A percentile compares a stretch with the other conserved stretches of the same genome.
phyloP scores from a whole-genome alignment of 2,113 vertebrate genomes.

The Cyphomyrus plagiostoma region DNA sequence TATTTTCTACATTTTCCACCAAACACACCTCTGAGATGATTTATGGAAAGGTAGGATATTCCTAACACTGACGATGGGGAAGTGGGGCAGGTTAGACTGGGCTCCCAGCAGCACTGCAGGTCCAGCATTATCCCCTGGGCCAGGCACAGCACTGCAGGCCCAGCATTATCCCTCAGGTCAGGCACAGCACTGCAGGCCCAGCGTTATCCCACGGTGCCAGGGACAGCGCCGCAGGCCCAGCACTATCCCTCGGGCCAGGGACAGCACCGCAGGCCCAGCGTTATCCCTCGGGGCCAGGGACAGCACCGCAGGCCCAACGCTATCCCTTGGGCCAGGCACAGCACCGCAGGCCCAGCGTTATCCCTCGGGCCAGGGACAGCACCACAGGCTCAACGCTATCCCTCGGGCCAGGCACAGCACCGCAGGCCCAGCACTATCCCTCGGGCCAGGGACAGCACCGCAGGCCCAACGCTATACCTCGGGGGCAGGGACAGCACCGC shows the following conservation, averaged over 20 bases:
- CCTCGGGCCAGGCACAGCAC: not conserved
- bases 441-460: too few species aligned
- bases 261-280: not conserved
- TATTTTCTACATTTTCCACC: not conserved
- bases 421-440: too few species aligned
- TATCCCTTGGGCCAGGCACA: not conserved
- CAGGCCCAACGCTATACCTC: fast-evolving
- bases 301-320: not conserved
- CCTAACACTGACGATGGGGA: not conserved
- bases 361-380: too few species aligned
- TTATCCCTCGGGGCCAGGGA: not conserved
- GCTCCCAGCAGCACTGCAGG: not conserved
- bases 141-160: too few species aligned
- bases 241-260: not conserved
- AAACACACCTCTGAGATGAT: not conserved
- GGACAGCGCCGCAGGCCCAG: not conserved
- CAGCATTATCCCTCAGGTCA: too few species aligned
- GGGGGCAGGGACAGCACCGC: not conserved
- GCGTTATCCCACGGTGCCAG: fast-evolving
- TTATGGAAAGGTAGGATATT: not conserved
- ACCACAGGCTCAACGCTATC: not conserved
- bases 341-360: too few species aligned
- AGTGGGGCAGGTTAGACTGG: not conserved
- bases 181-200: not conserved
- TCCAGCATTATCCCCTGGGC: not conserved